These are phyloP conservation scores for Embidobia sp. DNA, from an alignment of 2,888 invertebrate species.

Conservation along the genomic window DNA sequence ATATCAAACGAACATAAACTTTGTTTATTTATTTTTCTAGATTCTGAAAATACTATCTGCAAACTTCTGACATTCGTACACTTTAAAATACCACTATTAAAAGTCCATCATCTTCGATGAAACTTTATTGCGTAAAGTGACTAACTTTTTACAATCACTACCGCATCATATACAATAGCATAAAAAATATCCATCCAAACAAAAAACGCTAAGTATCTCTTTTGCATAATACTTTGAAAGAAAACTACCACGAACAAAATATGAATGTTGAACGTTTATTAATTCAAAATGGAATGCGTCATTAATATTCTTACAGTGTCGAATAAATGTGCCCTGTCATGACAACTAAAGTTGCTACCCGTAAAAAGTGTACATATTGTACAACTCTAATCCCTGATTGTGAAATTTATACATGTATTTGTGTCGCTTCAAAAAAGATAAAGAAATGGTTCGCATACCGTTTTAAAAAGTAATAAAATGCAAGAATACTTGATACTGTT, in stretches of 20 bases:
- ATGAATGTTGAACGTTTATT: conserved; percentile 27
- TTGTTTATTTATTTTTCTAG: background rate
- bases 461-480: background rate
- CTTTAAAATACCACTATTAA: conserved; percentile 5
- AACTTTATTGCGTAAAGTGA: conserved; percentile 6
- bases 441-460: conserved; percentile 12
- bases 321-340: conserved; percentile 43
- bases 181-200: conserved; percentile 9
- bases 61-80: conserved; percentile 7
- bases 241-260: conserved; percentile 39
- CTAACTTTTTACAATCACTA: conserved; percentile 8
- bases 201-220: conserved; percentile 29
- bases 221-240: conserved; percentile 48
- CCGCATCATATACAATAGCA: background rate
- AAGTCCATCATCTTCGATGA: conserved; percentile 12
- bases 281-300: conserved; percentile 42
- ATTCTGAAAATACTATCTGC: too few relatives aligned
- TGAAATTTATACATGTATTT: conserved; percentile 19
- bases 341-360: conserved; percentile 41
- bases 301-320: conserved; percentile 26
- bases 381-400: conserved; percentile 6
- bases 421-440: conserved; percentile 14
- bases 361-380: conserved; percentile 14
- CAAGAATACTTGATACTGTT: background rate
- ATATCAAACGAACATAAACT: too few relatives aligned